Conservation (phyloP, 2,797 vertebrate species). For the Malurus splendens region DNA sequence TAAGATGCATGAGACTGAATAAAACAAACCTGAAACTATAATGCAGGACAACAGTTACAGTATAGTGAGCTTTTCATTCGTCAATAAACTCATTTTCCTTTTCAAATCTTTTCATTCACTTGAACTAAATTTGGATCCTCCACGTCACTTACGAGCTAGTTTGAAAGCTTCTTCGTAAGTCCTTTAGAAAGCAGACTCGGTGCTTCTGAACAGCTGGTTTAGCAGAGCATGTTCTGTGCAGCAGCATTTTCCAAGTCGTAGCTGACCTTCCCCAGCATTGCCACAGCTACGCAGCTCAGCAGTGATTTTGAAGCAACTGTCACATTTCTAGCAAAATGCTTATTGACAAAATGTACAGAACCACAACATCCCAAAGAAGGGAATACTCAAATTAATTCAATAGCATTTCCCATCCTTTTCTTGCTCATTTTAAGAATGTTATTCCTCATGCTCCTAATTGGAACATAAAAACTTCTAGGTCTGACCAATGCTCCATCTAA, state of each 20-base stretch:
- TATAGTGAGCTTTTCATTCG: neutral
- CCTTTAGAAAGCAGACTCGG: neutral
- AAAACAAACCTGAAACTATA: neutral
- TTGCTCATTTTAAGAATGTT: neutral
- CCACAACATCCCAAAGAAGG: neutral
- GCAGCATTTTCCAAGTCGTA: neutral
- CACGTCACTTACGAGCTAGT: neutral
- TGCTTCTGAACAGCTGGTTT: neutral
- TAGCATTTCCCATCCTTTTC: neutral
- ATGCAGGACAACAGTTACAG: neutral
- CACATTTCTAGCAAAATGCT: neutral
- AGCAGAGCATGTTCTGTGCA: neutral
- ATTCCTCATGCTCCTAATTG: neutral
- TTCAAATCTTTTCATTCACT: neutral
- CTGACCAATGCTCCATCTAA: neutral
- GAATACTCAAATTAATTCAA: neutral
- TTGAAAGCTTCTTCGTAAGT: neutral
- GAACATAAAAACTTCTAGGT: neutral
- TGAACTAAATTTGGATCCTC: neutral
- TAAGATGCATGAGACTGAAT: neutral
- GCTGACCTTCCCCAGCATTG: neutral
- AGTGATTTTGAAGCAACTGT: neutral
- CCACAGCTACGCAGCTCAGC: neutral
- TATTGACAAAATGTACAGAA: neutral
- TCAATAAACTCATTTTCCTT: neutral